These are phyloP conservation scores for Cyanoliseus patagonus DNA, from an alignment of 2,113 vertebrate genomes.

Conservation along the genomic window DNA sequence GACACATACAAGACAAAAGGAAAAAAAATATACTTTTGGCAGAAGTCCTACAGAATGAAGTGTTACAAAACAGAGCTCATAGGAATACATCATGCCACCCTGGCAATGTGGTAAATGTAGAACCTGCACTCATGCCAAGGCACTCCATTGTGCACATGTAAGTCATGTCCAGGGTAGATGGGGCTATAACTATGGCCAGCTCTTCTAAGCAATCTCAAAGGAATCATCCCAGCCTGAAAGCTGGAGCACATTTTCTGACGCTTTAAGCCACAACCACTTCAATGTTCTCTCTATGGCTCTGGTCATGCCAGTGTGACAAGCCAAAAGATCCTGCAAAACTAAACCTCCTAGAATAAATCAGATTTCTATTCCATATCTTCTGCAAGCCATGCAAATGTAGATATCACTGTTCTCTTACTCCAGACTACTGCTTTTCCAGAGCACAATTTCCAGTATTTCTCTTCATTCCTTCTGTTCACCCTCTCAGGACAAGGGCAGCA, in stretches of 20 bases:
- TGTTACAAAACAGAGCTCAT: neutral
- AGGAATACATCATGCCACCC: neutral
- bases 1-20: neutral
- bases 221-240: neutral
- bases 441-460: neutral
- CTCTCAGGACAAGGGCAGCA: neutral
- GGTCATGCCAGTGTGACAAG: neutral
- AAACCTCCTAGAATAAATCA: neutral
- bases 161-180: neutral
- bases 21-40: neutral
- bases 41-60: neutral
- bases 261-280: neutral
- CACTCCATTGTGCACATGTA: accelerated
- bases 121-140: neutral
- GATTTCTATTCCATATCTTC: neutral
- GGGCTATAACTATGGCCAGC: neutral
- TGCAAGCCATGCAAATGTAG: neutral
- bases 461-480: neutral
- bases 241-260: neutral
- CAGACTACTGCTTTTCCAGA: neutral
- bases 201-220: neutral
- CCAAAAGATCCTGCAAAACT: neutral
- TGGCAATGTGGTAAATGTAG: neutral
- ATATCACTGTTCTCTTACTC: neutral
- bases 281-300: neutral